Evolutionary conservation across 2,888 invertebrate genomes (phyloP), one percentile per base, ranked within the genome.

Genomic region (Eledona agricola): DNA sequence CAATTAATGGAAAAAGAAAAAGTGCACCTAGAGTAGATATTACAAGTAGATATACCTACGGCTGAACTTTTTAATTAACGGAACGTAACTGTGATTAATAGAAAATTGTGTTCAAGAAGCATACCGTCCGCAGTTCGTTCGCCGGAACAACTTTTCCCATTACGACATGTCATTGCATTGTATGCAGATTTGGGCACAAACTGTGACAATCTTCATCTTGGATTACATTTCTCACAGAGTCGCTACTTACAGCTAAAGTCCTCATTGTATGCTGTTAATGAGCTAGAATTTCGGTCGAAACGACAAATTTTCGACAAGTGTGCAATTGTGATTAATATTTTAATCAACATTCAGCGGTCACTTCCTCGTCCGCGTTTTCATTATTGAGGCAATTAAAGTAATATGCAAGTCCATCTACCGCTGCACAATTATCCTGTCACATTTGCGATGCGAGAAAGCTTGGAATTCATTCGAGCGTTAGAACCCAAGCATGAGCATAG

Each of bases 81-180:
- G 74, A 72, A 75, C 74, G 75, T 74, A 74, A 73, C 75, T 72
- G 72, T 73, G 72, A 73, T 75, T 74, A 74, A 73, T 73, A 73
- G 72, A 73, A 73, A 71, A 70, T 69, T 70, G 70, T 72, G 72
- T 70, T 73, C 74, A 73, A 71, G 73, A 69, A 73, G 72, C 74
- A 72, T 72, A 69, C 66, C 68, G 69, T 66, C 67, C 66, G 69
- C 60, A 61, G 65, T 63, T 65, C 64, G 62, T 59, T 61, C 63
- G 64, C 67, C 72, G 73, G 74, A 74, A 74, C 72, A 62, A 59
- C 67, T 71, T 72, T 76, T 76, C 74, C 71, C 74, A 76, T 74
- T 75, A 73, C 72, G 73, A 74, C 75, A 75, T 77, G 76, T 76
- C 75, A 76, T 74, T 77, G 71, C 67, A 77, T 77, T 77, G 75